These are phyloP conservation scores for Menura novaehollandiae DNA, from an alignment of 2,113 vertebrate genomes.

Conservation along the genomic window DNA sequence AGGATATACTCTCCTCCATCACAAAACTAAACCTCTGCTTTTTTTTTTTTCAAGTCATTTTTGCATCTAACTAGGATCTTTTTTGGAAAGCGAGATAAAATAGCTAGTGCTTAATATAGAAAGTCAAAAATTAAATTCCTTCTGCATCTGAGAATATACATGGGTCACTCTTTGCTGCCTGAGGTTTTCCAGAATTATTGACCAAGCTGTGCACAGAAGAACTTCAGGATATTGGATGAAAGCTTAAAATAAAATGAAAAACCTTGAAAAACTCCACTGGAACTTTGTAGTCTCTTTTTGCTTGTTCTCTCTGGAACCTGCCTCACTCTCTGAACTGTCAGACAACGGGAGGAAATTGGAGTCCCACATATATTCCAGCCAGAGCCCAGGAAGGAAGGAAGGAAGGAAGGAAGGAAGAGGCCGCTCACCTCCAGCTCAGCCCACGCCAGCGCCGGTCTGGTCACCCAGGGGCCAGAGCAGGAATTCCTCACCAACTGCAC, in stretches of 20 bases:
- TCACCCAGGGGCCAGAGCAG: slow-evolving; percentile 8
- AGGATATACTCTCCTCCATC: slow-evolving; percentile 60
- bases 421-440: slow-evolving; percentile 17
- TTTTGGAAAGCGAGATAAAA: slow-evolving; percentile 69
- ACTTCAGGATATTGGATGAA: slow-evolving; percentile 1
- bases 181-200: slow-evolving; percentile 67
- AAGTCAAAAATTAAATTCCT: slow-evolving; percentile 59
- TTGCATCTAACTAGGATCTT: slow-evolving; percentile 35
- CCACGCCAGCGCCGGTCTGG: neutral
- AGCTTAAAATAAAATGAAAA: neutral
- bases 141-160: slow-evolving; percentile 47
- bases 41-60: slow-evolving; percentile 28
- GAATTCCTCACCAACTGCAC: neutral
- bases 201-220: slow-evolving; percentile 49
- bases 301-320: neutral
- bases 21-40: slow-evolving; percentile 61
- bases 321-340: neutral
- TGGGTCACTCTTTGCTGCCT: slow-evolving; percentile 49
- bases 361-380: neutral
- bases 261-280: neutral
- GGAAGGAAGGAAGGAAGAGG: neutral
- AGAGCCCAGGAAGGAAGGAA: neutral
- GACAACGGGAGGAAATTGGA: neutral
- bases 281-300: neutral
- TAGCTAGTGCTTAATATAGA: slow-evolving; percentile 61